These are phyloP conservation scores for Morpho deidamia DNA, from an alignment of 2,888 invertebrate genomes.

Conservation along the genomic window DNA sequence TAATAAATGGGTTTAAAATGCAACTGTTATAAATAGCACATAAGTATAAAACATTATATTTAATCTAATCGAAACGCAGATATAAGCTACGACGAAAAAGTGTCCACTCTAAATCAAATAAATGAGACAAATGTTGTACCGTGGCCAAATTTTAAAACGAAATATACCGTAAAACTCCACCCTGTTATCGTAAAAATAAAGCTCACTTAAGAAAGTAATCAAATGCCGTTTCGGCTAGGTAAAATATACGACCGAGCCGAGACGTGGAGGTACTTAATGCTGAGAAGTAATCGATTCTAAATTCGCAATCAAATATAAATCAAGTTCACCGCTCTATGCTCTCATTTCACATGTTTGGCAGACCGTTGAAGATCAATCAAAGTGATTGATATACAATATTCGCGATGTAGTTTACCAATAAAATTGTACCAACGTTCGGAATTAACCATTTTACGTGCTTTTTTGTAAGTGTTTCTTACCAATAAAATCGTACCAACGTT, in stretches of 20 bases:
- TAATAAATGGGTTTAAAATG: too few species aligned
- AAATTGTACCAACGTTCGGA: neutral
- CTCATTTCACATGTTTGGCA: conserved; percentile 7
- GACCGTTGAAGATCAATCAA: conserved; percentile 12
- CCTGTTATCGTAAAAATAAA: neutral
- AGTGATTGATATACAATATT: conserved; percentile 12
- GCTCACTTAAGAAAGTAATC: conserved; percentile 7
- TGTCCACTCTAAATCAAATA: too few species aligned
- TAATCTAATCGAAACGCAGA: too few species aligned
- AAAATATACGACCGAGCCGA: conserved; percentile 10
- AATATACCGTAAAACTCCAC: neutral
- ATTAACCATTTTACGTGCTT: neutral
- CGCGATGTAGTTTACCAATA: neutral
- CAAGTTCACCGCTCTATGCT: conserved; percentile 8
- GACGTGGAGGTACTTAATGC: conserved; percentile 10
- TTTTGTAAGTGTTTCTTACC: too few species aligned
- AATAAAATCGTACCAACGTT: neutral
- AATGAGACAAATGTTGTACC: neutral
- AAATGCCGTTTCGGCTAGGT: conserved; percentile 10
- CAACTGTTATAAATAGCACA: too few species aligned
- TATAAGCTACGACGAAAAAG: too few species aligned
- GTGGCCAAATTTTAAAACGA: neutral
- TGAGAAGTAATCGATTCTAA: conserved; percentile 8
- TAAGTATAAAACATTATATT: too few species aligned
- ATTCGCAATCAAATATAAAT: conserved; percentile 15